Conservation (phyloP, 1,140 invertebrate genomes). For the Palaemon carinicauda region DNA sequence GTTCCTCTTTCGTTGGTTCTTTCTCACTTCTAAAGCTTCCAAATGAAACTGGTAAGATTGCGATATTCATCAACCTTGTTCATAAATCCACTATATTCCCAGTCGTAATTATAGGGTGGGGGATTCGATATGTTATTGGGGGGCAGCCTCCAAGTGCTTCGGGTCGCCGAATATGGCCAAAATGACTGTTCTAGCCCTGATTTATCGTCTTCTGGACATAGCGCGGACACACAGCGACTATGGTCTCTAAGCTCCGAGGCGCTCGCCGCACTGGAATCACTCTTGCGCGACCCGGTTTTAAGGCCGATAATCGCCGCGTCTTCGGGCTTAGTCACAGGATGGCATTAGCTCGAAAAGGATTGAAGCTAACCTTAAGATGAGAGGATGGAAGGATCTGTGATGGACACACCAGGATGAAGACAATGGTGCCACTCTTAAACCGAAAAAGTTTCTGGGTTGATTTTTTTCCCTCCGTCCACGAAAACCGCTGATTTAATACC, state of each 20-base stretch:
- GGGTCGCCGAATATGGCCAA: conserved; percentile 35
- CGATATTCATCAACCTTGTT: conserved; percentile 56
- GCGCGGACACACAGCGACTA: background rate
- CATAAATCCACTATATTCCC: conserved; percentile 54
- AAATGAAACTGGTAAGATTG: conserved; percentile 33
- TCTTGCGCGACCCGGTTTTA: background rate
- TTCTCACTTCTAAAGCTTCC: background rate
- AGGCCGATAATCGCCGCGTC: background rate
- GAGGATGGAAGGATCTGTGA: conserved; percentile 44
- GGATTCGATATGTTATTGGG: conserved; percentile 57
- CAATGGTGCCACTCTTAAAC: conserved; percentile 28
- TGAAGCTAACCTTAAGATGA: conserved; percentile 5
- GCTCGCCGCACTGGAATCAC: background rate
- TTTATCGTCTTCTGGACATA: conserved; percentile 48
- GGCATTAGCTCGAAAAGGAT: conserved; percentile 15
- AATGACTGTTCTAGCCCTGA: conserved; percentile 45
- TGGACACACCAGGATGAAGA: conserved; percentile 35
- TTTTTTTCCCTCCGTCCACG: background rate
- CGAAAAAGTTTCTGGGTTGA: conserved; percentile 1
- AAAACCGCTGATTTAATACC: background rate
- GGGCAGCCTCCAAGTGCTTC: conserved; percentile 44
- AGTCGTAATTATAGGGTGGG: conserved; percentile 56
- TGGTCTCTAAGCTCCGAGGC: background rate
- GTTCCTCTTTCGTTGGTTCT: background rate
- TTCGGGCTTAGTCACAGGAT: background rate